Conservation (phyloP, 2,797 vertebrate species). For the Ateles fusciceps region DNA sequence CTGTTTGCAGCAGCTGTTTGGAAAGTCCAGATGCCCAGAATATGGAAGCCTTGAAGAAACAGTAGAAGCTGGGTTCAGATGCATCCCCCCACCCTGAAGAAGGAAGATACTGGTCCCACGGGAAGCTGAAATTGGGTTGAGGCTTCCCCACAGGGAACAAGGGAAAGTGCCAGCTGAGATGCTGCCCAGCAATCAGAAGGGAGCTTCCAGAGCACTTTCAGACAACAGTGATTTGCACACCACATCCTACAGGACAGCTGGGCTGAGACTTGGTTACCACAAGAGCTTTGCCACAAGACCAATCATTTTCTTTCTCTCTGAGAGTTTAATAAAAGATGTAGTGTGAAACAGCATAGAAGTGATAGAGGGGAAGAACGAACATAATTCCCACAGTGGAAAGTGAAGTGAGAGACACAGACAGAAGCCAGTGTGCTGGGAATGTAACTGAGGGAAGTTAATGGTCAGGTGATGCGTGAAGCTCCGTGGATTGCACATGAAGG, state of each 20-base stretch:
- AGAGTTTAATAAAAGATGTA: background rate
- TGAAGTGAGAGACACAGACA: accelerated
- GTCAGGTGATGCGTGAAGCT: accelerated
- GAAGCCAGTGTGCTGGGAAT: accelerated
- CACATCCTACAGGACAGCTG: accelerated
- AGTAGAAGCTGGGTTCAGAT: background rate
- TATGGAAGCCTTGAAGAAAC: background rate
- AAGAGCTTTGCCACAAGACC: background rate
- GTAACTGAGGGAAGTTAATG: accelerated
- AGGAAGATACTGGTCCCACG: background rate
- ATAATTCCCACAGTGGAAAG: background rate
- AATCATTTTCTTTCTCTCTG: background rate
- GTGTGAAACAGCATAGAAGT: background rate
- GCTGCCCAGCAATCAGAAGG: too few species aligned
- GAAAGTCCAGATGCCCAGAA: background rate
- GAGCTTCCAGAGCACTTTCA: background rate
- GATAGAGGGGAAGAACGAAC: background rate
- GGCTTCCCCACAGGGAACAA: too few species aligned
- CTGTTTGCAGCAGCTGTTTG: background rate
- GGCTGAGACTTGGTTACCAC: background rate
- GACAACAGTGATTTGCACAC: accelerated
- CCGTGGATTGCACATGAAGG: accelerated
- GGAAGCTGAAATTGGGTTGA: background rate
- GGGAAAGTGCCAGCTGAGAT: background rate
- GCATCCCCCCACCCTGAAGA: background rate